Conservation (phyloP, 1,140 invertebrate genomes). For the Achatina immaculata region DNA sequence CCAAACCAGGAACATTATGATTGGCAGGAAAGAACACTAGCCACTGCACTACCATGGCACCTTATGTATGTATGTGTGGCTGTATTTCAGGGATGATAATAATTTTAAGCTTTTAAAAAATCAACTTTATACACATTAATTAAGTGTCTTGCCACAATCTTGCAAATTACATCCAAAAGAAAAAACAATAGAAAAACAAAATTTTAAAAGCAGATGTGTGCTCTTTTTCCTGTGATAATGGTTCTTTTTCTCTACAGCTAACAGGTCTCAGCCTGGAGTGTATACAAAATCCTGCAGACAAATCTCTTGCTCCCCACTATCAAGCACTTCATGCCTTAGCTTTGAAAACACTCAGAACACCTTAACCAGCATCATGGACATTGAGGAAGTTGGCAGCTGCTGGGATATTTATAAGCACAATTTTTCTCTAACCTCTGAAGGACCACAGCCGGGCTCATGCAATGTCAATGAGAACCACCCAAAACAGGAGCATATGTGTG, state of each 20-base stretch:
- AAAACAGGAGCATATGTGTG: not conserved
- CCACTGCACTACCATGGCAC: too few species aligned
- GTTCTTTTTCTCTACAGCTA: not conserved
- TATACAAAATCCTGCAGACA: not conserved
- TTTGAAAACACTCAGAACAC: conserved; percentile 8
- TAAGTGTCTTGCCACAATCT: too few species aligned
- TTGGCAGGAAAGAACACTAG: too few species aligned
- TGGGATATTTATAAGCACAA: not conserved
- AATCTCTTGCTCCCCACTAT: not conserved
- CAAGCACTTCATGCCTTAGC: not conserved
- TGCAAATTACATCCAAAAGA: too few species aligned
- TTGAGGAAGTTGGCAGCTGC: not conserved
- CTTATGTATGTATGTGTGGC: too few species aligned
- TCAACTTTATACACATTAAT: too few species aligned
- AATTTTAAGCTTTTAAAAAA: too few species aligned
- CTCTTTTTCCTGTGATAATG: not conserved
- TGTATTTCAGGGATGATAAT: too few species aligned
- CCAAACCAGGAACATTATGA: too few species aligned
- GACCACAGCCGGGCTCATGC: not conserved
- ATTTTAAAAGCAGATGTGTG: too few species aligned
- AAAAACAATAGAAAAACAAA: too few species aligned
- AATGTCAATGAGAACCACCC: not conserved
- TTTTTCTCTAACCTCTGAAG: not conserved
- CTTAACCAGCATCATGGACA: not conserved
- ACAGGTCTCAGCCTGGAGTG: not conserved